Conservation (phyloP, 2,888 invertebrate genomes). For the Podotricha telesiphe region DNA sequence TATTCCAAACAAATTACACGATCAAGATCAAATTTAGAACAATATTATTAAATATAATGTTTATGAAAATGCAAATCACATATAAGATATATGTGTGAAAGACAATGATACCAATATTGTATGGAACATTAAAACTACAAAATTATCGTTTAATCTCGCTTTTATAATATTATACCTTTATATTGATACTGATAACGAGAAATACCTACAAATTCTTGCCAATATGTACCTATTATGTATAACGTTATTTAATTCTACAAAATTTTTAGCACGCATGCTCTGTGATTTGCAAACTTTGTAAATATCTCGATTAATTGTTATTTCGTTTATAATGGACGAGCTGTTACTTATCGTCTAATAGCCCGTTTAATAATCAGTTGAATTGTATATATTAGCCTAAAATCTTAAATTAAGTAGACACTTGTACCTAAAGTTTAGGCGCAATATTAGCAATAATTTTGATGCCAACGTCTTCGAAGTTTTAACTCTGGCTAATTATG, state of each 20-base stretch:
- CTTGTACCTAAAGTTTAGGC: conserved; percentile 76
- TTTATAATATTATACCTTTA: conserved; percentile 2
- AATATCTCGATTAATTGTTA: conserved; percentile 81
- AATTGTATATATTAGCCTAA: conserved; percentile 78
- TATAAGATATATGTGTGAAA: neutral
- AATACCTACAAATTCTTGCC: conserved; percentile 58
- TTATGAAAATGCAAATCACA: conserved; percentile 41
- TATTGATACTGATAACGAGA: neutral
- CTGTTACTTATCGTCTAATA: conserved; percentile 62
- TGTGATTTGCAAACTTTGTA: conserved; percentile 82
- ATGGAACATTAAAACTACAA: neutral
- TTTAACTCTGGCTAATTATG: conserved; percentile 65
- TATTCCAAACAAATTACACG: neutral
- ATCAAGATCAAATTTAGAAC: conserved; percentile 28
- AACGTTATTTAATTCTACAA: conserved; percentile 52
- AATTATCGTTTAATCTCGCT: conserved; percentile 6
- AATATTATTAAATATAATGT: conserved; percentile 20
- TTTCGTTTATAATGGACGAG: conserved; percentile 75
- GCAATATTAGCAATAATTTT: conserved; percentile 79
- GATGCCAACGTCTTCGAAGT: conserved; percentile 77
- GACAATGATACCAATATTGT: neutral
- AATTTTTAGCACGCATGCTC: conserved; percentile 68
- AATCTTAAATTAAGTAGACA: conserved; percentile 75
- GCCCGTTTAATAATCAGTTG: conserved; percentile 72
- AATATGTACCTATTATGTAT: conserved; percentile 56